phyloP scores from a whole-genome alignment of 2,113 vertebrate genomes.

The Pomatorhinus ruficollis region DNA sequence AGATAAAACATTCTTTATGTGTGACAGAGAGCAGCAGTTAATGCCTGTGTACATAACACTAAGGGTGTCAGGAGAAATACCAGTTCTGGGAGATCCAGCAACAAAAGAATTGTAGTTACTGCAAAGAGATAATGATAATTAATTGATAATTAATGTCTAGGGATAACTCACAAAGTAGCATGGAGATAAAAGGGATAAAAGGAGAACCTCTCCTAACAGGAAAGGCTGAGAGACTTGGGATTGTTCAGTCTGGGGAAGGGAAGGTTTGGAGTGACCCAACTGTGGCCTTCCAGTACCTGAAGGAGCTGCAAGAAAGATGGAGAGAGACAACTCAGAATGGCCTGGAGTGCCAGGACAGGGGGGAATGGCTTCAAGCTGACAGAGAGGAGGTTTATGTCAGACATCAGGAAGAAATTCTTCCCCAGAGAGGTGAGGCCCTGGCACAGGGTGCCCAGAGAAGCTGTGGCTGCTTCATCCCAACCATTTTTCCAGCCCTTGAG shows the following conservation, averaged over 20 bases:
- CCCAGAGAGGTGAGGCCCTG: background rate
- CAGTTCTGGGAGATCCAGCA: background rate
- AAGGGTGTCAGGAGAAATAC: background rate
- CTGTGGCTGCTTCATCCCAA: background rate
- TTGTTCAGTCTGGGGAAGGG: background rate
- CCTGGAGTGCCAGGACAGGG: background rate
- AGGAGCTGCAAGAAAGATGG: background rate
- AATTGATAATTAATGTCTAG: background rate
- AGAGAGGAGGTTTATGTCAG: background rate
- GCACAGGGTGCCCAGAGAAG: background rate
- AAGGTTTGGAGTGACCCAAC: background rate
- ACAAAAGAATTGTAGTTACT: background rate
- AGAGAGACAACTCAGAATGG: background rate
- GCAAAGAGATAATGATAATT: background rate
- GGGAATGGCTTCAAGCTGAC: background rate
- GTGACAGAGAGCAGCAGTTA: background rate
- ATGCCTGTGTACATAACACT: accelerated
- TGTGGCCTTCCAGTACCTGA: background rate
- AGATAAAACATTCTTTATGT: background rate
- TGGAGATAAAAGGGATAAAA: background rate
- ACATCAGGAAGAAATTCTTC: background rate
- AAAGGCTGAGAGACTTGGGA: background rate
- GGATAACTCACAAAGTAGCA: background rate
- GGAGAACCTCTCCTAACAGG: background rate
- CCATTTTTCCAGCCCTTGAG: background rate